A percentile compares a stretch with the other conserved stretches of the same genome.
Conservation (phyloP, 2,113 vertebrate genomes). For the Odontophorus gujanensis region DNA sequence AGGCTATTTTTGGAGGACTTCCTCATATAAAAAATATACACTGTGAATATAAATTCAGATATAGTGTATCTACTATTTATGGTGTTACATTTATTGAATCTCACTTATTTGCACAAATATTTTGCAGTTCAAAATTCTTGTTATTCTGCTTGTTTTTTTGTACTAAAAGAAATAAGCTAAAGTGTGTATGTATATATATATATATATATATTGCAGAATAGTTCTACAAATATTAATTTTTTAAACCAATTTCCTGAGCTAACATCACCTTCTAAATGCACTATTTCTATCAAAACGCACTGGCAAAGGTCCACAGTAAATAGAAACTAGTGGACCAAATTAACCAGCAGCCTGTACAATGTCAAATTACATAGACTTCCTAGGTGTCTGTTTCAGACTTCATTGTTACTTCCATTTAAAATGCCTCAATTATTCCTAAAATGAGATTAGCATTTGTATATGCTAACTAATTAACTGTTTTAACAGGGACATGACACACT, state of each 20-base stretch:
- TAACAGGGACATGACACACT: neutral
- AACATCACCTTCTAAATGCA: neutral
- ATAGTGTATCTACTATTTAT: neutral
- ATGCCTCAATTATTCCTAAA: neutral
- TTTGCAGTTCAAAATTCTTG: neutral
- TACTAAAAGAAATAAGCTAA: neutral
- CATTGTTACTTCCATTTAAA: neutral
- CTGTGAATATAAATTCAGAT: neutral
- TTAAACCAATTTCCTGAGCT: neutral
- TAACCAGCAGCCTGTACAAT: neutral
- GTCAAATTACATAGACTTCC: neutral
- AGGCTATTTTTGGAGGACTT: neutral
- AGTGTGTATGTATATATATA: neutral
- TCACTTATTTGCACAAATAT: neutral
- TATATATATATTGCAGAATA: neutral
- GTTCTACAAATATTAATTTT: no score
- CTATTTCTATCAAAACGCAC: neutral
- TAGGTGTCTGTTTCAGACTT: neutral
- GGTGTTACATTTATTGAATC: neutral
- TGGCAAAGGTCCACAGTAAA: neutral
- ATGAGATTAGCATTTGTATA: neutral
- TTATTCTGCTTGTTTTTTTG: neutral
- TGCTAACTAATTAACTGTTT: neutral
- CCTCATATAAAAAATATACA: neutral
- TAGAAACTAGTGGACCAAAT: neutral